phyloP scores from a whole-genome alignment of 1,140 invertebrate genomes.

The Drosophila subobscura region DNA sequence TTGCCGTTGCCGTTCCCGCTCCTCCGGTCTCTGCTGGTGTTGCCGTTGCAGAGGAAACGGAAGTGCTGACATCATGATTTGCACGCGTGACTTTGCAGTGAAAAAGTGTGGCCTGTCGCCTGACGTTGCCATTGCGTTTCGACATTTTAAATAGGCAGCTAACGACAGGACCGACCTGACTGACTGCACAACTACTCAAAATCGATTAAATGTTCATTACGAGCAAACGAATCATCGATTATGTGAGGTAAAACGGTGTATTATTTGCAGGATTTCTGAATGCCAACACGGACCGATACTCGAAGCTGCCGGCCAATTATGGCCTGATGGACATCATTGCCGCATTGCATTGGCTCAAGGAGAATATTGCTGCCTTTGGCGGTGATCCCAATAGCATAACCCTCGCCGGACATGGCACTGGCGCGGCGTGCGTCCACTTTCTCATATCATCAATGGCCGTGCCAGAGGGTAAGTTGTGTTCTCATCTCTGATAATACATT shows the following conservation, averaged over 20 bases:
- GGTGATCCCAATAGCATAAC: conserved; percentile 97
- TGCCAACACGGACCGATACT: conserved; percentile 92
- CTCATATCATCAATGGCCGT: conserved; percentile 96
- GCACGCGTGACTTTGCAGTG: conserved; percentile 76
- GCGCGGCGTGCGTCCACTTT: conserved; percentile 97
- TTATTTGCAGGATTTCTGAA: conserved; percentile 91
- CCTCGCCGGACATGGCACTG: conserved; percentile 96
- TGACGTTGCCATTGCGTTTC: conserved; percentile 31
- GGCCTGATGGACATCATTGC: conserved; percentile 98
- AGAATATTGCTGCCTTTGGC: conserved; percentile 96
- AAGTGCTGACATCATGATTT: conserved; percentile 82
- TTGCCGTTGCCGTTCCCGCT: conserved; percentile 1
- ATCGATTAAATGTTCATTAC: conserved; percentile 67
- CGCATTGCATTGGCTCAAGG: conserved; percentile 96
- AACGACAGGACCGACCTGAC: conserved; percentile 9
- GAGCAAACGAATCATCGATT: conserved; percentile 57
- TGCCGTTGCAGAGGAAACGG: conserved; percentile 66
- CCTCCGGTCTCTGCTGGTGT: conserved; percentile 1
- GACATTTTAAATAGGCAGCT: conserved; percentile 65
- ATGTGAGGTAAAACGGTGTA: conserved; percentile 40
- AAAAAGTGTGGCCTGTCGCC: conserved; percentile 17
- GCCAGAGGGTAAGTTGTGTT: conserved; percentile 90
- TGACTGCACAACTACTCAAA: conserved; percentile 32
- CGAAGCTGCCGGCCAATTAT: conserved; percentile 94
- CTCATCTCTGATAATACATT: conserved; percentile 2